Evolutionary conservation across 2,888 invertebrate species (phyloP).

Genomic region (Perdita meconis): DNA sequence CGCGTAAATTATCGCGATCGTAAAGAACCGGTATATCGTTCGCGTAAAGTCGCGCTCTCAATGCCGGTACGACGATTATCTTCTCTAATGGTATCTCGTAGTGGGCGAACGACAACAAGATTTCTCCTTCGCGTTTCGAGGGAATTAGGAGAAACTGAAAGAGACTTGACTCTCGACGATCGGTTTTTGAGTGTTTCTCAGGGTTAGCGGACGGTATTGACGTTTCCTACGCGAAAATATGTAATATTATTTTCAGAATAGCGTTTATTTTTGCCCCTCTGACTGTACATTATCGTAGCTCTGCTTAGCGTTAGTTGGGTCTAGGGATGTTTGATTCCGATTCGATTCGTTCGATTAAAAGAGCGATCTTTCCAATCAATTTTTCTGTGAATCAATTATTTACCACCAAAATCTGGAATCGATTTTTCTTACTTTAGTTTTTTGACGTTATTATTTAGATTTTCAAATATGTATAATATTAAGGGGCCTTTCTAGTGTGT

Average conservation of each 20-base stretch:
- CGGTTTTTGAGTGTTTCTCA: not conserved
- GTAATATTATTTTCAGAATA: slow-evolving; percentile 67
- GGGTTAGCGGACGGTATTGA: slow-evolving; percentile 5
- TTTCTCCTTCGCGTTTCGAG: not conserved
- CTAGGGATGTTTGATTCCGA: too few relatives aligned
- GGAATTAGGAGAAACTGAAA: not conserved
- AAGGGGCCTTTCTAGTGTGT: too few relatives aligned
- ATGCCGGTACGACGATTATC: not conserved
- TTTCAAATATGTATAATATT: too few relatives aligned
- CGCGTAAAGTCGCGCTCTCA: slow-evolving; percentile 7
- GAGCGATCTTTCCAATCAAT: too few relatives aligned
- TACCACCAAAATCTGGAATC: too few relatives aligned
- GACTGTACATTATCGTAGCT: slow-evolving; percentile 60
- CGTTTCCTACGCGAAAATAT: slow-evolving; percentile 46
- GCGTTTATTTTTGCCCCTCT: slow-evolving; percentile 69
- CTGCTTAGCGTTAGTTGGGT: slow-evolving; percentile 66
- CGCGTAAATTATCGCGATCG: slow-evolving; percentile 36
- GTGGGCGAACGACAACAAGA: not conserved
- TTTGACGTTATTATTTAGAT: too few relatives aligned
- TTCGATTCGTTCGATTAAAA: too few relatives aligned
- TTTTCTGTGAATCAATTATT: too few relatives aligned
- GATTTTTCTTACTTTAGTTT: too few relatives aligned
- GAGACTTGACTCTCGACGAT: not conserved
- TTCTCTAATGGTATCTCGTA: not conserved
- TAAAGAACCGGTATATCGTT: slow-evolving; percentile 23